These are phyloP conservation scores for Drosophila ercepeae DNA, from an alignment of 1,140 invertebrate genomes.

Conservation along the genomic window DNA sequence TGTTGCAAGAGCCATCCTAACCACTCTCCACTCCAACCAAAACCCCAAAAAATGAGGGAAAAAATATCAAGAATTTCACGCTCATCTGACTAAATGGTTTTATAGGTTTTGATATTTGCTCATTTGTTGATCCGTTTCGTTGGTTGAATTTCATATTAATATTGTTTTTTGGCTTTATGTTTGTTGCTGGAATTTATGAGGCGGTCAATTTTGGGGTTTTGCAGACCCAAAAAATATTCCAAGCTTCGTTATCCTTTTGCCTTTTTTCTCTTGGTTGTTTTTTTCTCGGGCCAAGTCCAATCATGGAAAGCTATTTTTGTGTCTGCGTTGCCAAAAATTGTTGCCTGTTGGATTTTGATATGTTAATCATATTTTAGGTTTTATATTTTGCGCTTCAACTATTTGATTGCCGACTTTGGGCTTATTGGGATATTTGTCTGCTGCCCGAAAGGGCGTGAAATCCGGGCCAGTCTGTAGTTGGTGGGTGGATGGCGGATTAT, in stretches of 20 bases:
- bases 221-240: slow-evolving; percentile 23
- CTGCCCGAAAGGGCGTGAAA: slow-evolving; percentile 53
- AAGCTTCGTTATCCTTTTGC: slow-evolving; percentile 60
- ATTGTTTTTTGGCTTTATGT: slow-evolving; percentile 26
- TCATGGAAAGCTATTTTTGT: slow-evolving; percentile 23
- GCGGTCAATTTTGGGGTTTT: slow-evolving; percentile 59
- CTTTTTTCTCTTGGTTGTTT: not conserved
- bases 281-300: slow-evolving; percentile 9
- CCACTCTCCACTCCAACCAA: slow-evolving; percentile 14
- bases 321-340: slow-evolving; percentile 37
- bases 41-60: slow-evolving; percentile 9
- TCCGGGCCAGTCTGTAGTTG: slow-evolving; percentile 8
- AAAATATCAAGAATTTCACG: slow-evolving; percentile 60
- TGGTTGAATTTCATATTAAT: slow-evolving; percentile 52
- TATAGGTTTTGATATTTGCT: slow-evolving; percentile 76
- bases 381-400: slow-evolving; percentile 71
- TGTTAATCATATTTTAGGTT: slow-evolving; percentile 76
- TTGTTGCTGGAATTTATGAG: slow-evolving; percentile 70
- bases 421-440: slow-evolving; percentile 55
- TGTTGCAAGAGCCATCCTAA: slow-evolving; percentile 9
- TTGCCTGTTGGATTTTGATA: slow-evolving; percentile 50
- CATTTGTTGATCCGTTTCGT: slow-evolving; percentile 63
- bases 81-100: slow-evolving; percentile 79
- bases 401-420: slow-evolving; percentile 56
- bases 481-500: not conserved